A percentile compares a stretch with the other conserved stretches of the same genome.
phyloP scores from a whole-genome alignment of 2,888 invertebrate genomes.

The Nemotelus pantherinus region DNA sequence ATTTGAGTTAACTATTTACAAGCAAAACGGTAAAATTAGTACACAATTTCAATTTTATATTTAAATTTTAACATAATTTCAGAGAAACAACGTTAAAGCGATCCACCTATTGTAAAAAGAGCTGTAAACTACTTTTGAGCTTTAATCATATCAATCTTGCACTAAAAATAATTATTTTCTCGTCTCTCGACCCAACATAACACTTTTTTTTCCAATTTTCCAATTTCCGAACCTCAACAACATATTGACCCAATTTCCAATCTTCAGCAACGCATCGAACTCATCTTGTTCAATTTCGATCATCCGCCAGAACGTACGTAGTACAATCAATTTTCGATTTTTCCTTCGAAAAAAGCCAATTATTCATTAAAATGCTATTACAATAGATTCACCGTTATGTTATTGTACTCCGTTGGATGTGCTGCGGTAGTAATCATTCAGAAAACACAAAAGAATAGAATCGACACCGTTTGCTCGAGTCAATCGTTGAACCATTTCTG shows the following conservation, averaged over 20 bases:
- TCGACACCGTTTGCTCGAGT: neutral
- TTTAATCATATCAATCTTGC: no score
- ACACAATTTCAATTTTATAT: no score
- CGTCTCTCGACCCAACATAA: no score
- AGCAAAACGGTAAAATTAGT: no score
- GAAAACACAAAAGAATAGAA: neutral
- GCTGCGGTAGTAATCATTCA: neutral
- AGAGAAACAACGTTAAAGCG: no score
- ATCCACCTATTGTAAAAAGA: no score
- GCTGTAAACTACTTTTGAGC: no score
- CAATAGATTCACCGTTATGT: slow-evolving; percentile 11
- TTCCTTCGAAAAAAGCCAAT: neutral
- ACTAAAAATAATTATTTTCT: no score
- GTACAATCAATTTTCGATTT: neutral
- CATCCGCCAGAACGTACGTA: neutral
- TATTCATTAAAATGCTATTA: slow-evolving; percentile 32
- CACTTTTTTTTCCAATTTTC: no score
- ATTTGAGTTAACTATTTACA: no score
- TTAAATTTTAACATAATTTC: no score
- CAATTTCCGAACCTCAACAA: neutral
- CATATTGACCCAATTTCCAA: neutral
- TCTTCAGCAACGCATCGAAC: neutral
- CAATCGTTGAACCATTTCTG: neutral
- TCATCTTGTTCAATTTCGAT: neutral
- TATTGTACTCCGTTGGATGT: neutral